phyloP scores from a whole-genome alignment of 2,888 invertebrate genomes.

The Lasius platythorax region DNA sequence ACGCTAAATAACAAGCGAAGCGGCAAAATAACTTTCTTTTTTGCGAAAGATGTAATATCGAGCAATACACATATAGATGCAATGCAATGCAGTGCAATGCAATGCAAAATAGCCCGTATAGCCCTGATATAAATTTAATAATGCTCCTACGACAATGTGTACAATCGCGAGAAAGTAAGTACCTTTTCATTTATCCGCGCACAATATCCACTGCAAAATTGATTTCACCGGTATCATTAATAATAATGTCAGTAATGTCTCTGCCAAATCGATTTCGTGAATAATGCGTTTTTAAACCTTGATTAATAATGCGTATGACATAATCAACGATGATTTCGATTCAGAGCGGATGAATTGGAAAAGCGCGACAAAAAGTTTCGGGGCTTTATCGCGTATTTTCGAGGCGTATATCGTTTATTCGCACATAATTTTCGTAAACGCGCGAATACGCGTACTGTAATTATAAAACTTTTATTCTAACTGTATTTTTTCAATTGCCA shows the following conservation, averaged over 20 bases:
- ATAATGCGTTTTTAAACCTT: slow-evolving; percentile 50
- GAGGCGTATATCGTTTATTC: slow-evolving; percentile 4
- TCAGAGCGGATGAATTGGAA: slow-evolving; percentile 16
- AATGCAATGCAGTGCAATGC: background rate
- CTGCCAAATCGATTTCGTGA: slow-evolving; percentile 36
- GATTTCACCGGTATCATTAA: slow-evolving; percentile 46
- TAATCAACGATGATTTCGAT: slow-evolving; percentile 36
- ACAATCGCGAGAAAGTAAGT: slow-evolving; percentile 19
- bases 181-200: slow-evolving; percentile 23
- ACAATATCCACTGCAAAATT: slow-evolving; percentile 31
- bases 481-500: slow-evolving; percentile 11
- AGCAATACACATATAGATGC: background rate
- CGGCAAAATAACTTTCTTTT: background rate
- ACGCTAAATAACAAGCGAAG: background rate
- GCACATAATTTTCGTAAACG: background rate
- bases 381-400: slow-evolving; percentile 5
- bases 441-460: background rate
- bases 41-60: background rate
- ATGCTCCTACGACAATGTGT: background rate
- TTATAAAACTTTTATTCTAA: slow-evolving; percentile 18
- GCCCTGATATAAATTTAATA: slow-evolving; percentile 25
- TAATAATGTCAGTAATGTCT: slow-evolving; percentile 40
- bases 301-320: slow-evolving; percentile 49
- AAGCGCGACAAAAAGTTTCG: slow-evolving; percentile 16
- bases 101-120: background rate